Conservation (phyloP, 2,113 vertebrate species). For the Notechis scutatus region DNA sequence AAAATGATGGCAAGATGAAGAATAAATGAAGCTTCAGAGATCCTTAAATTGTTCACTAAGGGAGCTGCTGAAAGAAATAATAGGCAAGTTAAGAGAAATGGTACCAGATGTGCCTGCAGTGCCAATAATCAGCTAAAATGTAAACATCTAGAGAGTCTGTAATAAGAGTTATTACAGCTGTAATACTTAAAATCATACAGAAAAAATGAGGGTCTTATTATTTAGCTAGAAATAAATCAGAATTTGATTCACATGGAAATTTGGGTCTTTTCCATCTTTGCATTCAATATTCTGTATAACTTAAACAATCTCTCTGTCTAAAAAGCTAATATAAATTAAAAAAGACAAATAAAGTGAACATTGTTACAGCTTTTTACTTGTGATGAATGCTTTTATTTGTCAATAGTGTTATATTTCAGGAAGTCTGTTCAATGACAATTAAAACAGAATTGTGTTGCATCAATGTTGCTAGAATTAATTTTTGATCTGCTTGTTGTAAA, state of each 20-base stretch:
- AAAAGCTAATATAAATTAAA: neutral
- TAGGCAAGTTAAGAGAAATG: slow-evolving; percentile 63
- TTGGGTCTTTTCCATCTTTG: slow-evolving; percentile 52
- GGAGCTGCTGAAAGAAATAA: slow-evolving; percentile 61
- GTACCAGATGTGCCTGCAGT: slow-evolving; percentile 67
- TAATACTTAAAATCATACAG: slow-evolving; percentile 46
- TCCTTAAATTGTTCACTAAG: slow-evolving; percentile 54
- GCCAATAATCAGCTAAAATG: slow-evolving; percentile 64
- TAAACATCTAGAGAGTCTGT: slow-evolving; percentile 57
- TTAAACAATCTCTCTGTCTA: slow-evolving; percentile 5
- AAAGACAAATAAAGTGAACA: slow-evolving; percentile 38
- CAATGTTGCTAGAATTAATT: neutral
- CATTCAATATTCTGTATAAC: slow-evolving; percentile 48
- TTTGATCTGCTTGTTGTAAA: neutral
- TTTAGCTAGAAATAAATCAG: slow-evolving; percentile 49
- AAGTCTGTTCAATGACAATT: slow-evolving; percentile 39
- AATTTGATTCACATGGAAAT: slow-evolving; percentile 47
- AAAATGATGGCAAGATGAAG: neutral
- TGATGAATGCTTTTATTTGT: slow-evolving; percentile 53
- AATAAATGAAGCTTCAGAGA: slow-evolving; percentile 42
- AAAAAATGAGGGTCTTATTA: slow-evolving; percentile 35
- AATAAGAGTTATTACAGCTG: slow-evolving; percentile 65
- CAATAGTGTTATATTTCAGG: slow-evolving; percentile 43
- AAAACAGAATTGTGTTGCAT: slow-evolving; percentile 6
- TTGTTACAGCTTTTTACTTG: slow-evolving; percentile 42